Base-by-base conservation (phyloP, 2,113 vertebrate genomes). In the Tetrax tetrax region DNA sequence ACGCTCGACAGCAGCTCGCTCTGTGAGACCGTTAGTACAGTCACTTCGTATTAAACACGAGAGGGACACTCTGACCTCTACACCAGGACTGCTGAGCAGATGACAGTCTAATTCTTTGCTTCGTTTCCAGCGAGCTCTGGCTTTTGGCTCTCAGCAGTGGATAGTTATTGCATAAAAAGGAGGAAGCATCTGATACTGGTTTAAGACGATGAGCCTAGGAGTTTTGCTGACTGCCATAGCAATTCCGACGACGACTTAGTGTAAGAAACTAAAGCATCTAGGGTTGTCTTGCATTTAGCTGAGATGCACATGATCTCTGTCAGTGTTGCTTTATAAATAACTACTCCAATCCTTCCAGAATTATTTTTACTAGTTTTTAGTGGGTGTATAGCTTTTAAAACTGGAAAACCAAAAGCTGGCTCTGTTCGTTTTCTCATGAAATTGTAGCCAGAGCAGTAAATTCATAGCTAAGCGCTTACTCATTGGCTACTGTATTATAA, bases 401-500 rank as follows among this genome's bases (percentile, higher is more conserved):
- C 41, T 85, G 61, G 50, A 57, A 91, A 79, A 2, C 53, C 70
- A 57, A 54, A 76, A 83, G 81, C 91, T 96, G 93, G 75, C 86
- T 91, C 37, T n/a, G 66, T 35, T 91, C 5, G 2, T 92, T 92
- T 96, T 96, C 94, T 97, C 91, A 91, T 19, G 11, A 94, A 92
- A 70, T 83, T 66, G 59, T 95, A 77, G 83, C 93, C 94, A 95
- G 93, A 84, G 89, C 87, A 95, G 86, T 92, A 92, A 94, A 95
- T 96, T 95, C 96, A 89, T 95, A 94, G 84, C 91, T 76, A 22
- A 94, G 89, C 11, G 6, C 83, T 95, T 95, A 95, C 81, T 96
- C 95, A 91, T 77, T 90, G 95, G 92, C 94, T 91, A 91, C 95
- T 84, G 69, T 72, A 74, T 95, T 95, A 94, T 96, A 97, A 97